Base-by-base conservation (phyloP, 2,113 vertebrate species). In the Laticauda laticaudata region DNA sequence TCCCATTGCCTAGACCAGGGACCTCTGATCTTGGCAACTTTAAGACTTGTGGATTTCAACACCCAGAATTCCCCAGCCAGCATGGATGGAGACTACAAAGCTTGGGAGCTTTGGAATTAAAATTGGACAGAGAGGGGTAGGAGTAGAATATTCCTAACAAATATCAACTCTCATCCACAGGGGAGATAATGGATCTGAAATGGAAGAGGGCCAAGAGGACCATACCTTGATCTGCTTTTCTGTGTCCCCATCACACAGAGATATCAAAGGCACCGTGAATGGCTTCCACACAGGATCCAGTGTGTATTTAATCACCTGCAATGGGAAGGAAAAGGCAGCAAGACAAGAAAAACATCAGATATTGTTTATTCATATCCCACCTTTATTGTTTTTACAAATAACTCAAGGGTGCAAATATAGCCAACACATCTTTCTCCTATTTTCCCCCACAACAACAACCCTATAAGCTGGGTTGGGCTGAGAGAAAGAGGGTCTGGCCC, bases 261-360 rank as follows among this genome's bases (percentile, higher is more conserved):
- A 99, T 95, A 99, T 98, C 86, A 99, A 97, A 18, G 99, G 99
- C 95, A 99, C 98, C 0, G 99, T 99, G 96, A 99, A 99, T 0
- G 99, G 96, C 94, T 99, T 99, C 99, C 99, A 99, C 48, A 98
- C 95, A 0, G 99, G 99, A 96, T 99, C 99, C 97, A 99, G 97
- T 0, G 99, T 99, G 97, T 99, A 99, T 96, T 99, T 99, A 97
- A 99, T 99, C 93, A 99, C 99, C 99, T 99, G 94, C 0, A 2
- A 91, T 85, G 34, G 6, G 18, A 81, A 45, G n/a, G 91, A 55
- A 1, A 0, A 43, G 34, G 5, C 34, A 91, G 14, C 86, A 86
- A 56, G 92, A 4, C n/a, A 0, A 57, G 7, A 89, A 23, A n/a
- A 18, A 55, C 15, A 1, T 34, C 10, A 14, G 15, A 34, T 2